Evolutionary conservation across 2,888 invertebrate genomes (phyloP).

Genomic region (Pterobdella sp.): DNA sequence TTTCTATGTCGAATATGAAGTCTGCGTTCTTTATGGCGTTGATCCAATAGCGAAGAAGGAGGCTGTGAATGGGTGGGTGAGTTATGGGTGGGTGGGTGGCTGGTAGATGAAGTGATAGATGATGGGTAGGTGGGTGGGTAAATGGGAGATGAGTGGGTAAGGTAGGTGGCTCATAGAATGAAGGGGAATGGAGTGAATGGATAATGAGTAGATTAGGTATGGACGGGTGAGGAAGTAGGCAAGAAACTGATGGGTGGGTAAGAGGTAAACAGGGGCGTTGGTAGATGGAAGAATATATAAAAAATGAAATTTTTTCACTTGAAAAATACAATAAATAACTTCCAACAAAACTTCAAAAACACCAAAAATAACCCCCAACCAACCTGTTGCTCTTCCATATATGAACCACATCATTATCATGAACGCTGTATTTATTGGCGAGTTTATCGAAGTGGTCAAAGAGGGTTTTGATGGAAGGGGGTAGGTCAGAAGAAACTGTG

Average conservation of each 20-base stretch:
- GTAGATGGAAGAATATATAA: neutral
- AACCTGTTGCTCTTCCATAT: conserved; percentile 93
- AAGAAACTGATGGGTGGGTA: neutral
- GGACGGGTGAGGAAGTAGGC: neutral
- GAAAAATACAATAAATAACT: neutral
- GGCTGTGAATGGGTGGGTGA: conserved; percentile 49
- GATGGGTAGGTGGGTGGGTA: neutral
- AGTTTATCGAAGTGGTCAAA: conserved; percentile 99
- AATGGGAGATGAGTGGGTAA: neutral
- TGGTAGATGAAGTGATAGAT: neutral
- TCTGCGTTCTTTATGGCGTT: conserved; percentile 99
- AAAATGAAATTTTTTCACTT: neutral
- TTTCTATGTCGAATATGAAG: conserved; percentile 97
- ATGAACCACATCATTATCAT: conserved; percentile 94
- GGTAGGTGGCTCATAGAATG: conserved; percentile 52
- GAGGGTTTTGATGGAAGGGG: conserved; percentile 70
- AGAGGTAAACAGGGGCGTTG: neutral
- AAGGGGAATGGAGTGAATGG: conserved; percentile 51
- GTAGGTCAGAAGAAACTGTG: neutral
- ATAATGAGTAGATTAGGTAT: neutral
- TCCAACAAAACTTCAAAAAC: neutral
- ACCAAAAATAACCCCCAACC: conserved; percentile 2
- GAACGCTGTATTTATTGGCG: conserved; percentile 68
- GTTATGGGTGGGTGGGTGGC: neutral
- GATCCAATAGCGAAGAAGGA: conserved; percentile 83